phyloP scores from a whole-genome alignment of 2,113 vertebrate genomes.

The Malaclemys terrapin region DNA sequence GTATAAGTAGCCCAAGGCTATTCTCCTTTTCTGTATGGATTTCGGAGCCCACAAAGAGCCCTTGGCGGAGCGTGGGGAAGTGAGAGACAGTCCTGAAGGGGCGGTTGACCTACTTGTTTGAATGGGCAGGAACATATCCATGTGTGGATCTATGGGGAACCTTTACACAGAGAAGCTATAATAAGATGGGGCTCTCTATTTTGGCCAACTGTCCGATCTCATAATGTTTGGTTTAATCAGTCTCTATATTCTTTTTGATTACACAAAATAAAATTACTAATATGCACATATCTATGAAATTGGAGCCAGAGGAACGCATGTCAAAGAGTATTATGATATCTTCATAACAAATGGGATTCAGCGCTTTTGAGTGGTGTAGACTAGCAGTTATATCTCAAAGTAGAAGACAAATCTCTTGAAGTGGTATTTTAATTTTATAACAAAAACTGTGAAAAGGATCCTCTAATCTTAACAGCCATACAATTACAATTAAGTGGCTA shows the following conservation, averaged over 20 bases:
- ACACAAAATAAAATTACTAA: not conserved
- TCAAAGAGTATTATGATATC: not conserved
- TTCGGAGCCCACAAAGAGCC: not conserved
- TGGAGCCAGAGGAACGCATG: not conserved
- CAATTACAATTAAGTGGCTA: not conserved
- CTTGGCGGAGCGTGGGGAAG: not conserved
- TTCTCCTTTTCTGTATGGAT: not conserved
- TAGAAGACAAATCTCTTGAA: not conserved
- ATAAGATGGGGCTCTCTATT: not conserved
- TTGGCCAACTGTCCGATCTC: not conserved
- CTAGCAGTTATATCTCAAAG: not conserved
- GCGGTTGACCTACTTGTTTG: not conserved
- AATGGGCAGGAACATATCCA: not conserved
- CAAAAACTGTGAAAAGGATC: not conserved
- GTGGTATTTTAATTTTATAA: not conserved
- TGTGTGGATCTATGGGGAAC: not conserved
- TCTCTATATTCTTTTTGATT: not conserved
- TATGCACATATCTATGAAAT: not conserved
- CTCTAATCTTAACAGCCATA: not conserved
- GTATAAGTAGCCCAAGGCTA: not conserved
- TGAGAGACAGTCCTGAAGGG: not conserved
- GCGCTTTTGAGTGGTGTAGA: not conserved
- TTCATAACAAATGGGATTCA: not conserved
- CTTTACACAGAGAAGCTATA: rapidly evolving
- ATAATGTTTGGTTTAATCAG: not conserved